phyloP scores from a whole-genome alignment of 2,888 invertebrate species.

The Chironomus tentans region DNA sequence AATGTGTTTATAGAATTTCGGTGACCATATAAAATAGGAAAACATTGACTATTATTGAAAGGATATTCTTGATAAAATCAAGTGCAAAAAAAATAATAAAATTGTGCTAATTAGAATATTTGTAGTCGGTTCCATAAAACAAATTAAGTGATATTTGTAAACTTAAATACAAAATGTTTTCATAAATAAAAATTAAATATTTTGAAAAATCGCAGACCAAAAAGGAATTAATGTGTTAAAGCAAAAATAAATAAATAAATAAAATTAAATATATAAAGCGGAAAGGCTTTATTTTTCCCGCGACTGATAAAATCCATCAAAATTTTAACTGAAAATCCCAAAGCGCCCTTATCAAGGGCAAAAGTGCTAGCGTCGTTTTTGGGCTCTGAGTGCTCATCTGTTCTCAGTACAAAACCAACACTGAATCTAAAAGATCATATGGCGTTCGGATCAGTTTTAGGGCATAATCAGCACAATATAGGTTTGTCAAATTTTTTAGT shows the following conservation, averaged over 20 bases:
- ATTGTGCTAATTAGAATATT: too few species aligned
- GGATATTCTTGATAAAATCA: too few species aligned
- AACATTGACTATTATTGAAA: too few species aligned
- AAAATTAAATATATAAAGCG: not conserved
- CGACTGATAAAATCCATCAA: conserved; percentile 33
- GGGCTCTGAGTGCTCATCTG: conserved; percentile 42
- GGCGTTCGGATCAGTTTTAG: conserved; percentile 43
- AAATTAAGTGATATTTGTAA: too few species aligned
- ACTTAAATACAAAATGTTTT: too few species aligned
- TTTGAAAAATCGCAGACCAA: not conserved
- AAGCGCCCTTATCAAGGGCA: conserved; percentile 44
- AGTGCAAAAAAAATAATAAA: too few species aligned
- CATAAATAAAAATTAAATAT: too few species aligned
- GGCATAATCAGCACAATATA: conserved; percentile 44
- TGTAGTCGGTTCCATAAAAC: too few species aligned
- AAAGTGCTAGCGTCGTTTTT: conserved; percentile 44
- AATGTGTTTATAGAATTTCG: too few species aligned
- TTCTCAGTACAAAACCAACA: conserved; percentile 42
- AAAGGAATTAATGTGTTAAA: not conserved
- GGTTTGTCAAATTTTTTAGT: conserved; percentile 34
- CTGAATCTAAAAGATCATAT: conserved; percentile 43
- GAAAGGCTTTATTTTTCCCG: not conserved
- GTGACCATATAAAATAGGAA: too few species aligned
- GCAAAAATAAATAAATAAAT: not conserved
- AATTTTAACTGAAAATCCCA: conserved; percentile 44